Percentiles rank a stretch among this genome's conserved stretches.
Evolutionary conservation across 1,140 invertebrate genomes (phyloP).

Genomic region (Nilaparvata lugens): DNA sequence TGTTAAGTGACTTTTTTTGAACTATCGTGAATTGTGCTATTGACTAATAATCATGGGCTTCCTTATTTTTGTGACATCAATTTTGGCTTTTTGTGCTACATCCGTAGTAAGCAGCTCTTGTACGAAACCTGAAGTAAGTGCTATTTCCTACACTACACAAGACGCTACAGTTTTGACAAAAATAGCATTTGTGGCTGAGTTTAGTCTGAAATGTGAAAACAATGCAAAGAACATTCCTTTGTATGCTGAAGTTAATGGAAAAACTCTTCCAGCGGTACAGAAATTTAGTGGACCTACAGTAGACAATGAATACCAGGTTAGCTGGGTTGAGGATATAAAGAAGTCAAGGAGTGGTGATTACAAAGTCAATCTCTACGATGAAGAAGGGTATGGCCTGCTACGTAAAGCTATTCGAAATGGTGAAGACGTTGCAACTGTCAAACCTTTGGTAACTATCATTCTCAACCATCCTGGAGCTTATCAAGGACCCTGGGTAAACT

Average conservation of each 20-base stretch:
- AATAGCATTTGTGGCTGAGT: slow-evolving; percentile 69
- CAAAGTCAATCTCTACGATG: slow-evolving; percentile 74
- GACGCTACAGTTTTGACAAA: slow-evolving; percentile 83
- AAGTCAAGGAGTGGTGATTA: slow-evolving; percentile 70
- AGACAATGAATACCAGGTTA: slow-evolving; percentile 73
- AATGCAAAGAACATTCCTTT: slow-evolving; percentile 55
- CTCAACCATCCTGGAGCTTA: slow-evolving; percentile 79
- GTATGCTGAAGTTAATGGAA: slow-evolving; percentile 79
- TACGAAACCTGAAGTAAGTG: slow-evolving; percentile 21
- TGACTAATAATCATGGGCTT: no score
- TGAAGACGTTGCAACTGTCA: slow-evolving; percentile 54
- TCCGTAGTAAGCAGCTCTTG: slow-evolving; percentile 6
- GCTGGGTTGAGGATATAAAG: slow-evolving; percentile 80
- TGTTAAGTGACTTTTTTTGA: no score
- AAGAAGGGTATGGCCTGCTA: slow-evolving; percentile 79
- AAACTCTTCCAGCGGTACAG: slow-evolving; percentile 66
- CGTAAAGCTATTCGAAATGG: slow-evolving; percentile 62
- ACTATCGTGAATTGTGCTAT: no score
- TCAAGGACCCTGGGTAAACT: slow-evolving; percentile 84
- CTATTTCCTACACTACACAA: slow-evolving; percentile 67
- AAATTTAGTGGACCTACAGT: slow-evolving; percentile 39
- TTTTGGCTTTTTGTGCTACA: background rate
- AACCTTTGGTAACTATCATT: slow-evolving; percentile 62
- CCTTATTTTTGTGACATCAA: no score
- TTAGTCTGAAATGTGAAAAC: slow-evolving; percentile 57